Evolutionary conservation across 2,797 vertebrate species (phyloP), one percentile per base, ranked within the genome.

Genomic region (Alca torda): DNA sequence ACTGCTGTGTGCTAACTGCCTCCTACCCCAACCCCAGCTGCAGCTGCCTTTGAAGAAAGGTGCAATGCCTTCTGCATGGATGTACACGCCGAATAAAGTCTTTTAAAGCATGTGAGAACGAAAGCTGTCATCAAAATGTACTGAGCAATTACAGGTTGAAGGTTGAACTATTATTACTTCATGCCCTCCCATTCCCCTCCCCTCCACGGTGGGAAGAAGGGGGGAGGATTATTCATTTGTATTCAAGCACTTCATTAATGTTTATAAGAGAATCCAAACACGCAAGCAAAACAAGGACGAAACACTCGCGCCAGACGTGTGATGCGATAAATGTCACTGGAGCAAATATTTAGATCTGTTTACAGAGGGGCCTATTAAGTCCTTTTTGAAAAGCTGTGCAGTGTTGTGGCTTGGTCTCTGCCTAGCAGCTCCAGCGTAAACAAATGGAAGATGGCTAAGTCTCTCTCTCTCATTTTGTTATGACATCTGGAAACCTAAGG

Each of bases 261-360:
- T 97, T 98, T 97, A 96, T 91, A 93, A 93, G 85, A 60, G 87
- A 97, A 97, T 95, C 88, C 89, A 97, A 97, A 97, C 83, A 97
- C 2, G 35, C 84, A 95, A 95, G 93, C 92, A 96, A 96, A 97
- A 91, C 95, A 96, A 82, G 77, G 88, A 91, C 64, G 7, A 88
- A 93, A 76, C 80, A 69, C 85, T 72, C 54, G 24, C 41, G 26
- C 94, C 82, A 64, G 95, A 95, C 83, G 91, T 83, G 67, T 60
- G 60, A 97, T 96, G 86, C 54, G 83, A 97, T 96, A 84, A 73
- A 75, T 96, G 96, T 97, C 86, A 84, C 92, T 77, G 82, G 82
- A 88, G 93, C 95, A 96, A 97, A 96, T 94, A 95, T 96, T 96
- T 95, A 96, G 84, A 90, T 67, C 91, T 96, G 90, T 97, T 97